These are phyloP conservation scores for Callorhinus ursinus DNA, from an alignment of 2,113 vertebrate genomes.

Conservation along the genomic window DNA sequence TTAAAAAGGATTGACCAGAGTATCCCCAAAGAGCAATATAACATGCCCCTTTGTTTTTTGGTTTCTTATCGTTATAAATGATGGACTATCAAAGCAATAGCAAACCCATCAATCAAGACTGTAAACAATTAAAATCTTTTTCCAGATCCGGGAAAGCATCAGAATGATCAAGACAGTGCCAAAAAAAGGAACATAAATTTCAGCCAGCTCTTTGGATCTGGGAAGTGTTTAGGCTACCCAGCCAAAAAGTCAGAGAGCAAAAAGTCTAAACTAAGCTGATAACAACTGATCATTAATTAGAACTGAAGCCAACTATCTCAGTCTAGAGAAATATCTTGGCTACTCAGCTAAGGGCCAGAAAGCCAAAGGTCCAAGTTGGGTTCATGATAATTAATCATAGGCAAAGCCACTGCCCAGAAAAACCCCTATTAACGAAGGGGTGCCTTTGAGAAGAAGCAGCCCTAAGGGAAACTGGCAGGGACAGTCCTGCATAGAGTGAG, in stretches of 20 bases:
- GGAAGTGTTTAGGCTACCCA: conserved; percentile 85
- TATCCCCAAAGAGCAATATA: conserved; percentile 75
- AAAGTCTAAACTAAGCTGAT: conserved; percentile 83
- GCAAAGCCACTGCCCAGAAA: conserved; percentile 71
- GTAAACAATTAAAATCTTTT: conserved; percentile 83
- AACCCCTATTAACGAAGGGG: conserved; percentile 61
- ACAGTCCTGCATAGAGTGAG: not conserved
- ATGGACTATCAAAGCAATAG: conserved; percentile 73
- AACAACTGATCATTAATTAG: conserved; percentile 85
- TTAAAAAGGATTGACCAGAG: conserved; percentile 50
- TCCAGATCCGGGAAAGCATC: conserved; percentile 82
- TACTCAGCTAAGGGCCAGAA: conserved; percentile 80
- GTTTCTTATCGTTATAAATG: conserved; percentile 72
- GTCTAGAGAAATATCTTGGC: conserved; percentile 80
- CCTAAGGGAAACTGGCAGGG: conserved; percentile 44
- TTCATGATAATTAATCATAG: conserved; percentile 82
- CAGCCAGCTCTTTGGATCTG: conserved; percentile 77
- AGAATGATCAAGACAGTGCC: conserved; percentile 81
- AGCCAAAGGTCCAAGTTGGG: conserved; percentile 79
- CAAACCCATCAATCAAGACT: conserved; percentile 83
- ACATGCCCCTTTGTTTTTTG: conserved; percentile 64
- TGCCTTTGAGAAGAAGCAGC: conserved; percentile 75
- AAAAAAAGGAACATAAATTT: conserved; percentile 82
- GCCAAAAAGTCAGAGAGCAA: conserved; percentile 82
- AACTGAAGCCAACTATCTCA: conserved; percentile 84